phyloP scores from a whole-genome alignment of 2,797 vertebrate species.

The Hapalemur alaotrensis region DNA sequence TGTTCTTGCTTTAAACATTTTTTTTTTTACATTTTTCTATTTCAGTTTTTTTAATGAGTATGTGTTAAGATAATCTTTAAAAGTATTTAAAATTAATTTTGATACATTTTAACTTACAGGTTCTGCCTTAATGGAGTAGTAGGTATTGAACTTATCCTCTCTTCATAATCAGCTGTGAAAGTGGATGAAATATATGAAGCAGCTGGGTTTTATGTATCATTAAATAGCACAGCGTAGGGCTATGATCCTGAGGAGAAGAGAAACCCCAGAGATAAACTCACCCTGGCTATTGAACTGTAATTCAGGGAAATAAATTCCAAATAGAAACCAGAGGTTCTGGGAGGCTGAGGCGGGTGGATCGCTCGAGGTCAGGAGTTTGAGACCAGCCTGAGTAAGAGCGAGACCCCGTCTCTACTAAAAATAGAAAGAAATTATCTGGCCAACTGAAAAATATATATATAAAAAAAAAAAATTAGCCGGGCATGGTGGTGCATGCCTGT shows the following conservation, averaged over 20 bases:
- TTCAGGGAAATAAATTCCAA: background rate
- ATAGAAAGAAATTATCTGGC: too few relatives aligned
- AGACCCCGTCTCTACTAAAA: too few relatives aligned
- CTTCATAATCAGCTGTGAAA: background rate
- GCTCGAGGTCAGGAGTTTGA: too few relatives aligned
- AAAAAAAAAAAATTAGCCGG: too few relatives aligned
- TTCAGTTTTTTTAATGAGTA: background rate
- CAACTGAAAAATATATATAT: too few relatives aligned
- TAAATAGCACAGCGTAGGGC: background rate
- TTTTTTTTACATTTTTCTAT: background rate
- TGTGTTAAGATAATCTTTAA: background rate
- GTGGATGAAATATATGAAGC: background rate
- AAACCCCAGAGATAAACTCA: background rate
- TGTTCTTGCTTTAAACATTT: background rate
- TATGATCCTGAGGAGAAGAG: background rate
- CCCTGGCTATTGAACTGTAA: background rate
- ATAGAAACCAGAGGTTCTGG: background rate
- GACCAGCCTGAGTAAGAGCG: too few relatives aligned
- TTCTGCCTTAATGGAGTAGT: background rate
- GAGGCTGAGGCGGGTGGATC: too few relatives aligned
- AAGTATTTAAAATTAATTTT: constrained; percentile 34
- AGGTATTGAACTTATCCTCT: background rate
- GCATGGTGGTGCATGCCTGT: too few relatives aligned
- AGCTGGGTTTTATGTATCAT: background rate
- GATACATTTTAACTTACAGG: background rate